A percentile compares a stretch with the other conserved stretches of the same genome.
Evolutionary conservation across 2,113 vertebrate genomes (phyloP).

Genomic region (Lampris incognitus): DNA sequence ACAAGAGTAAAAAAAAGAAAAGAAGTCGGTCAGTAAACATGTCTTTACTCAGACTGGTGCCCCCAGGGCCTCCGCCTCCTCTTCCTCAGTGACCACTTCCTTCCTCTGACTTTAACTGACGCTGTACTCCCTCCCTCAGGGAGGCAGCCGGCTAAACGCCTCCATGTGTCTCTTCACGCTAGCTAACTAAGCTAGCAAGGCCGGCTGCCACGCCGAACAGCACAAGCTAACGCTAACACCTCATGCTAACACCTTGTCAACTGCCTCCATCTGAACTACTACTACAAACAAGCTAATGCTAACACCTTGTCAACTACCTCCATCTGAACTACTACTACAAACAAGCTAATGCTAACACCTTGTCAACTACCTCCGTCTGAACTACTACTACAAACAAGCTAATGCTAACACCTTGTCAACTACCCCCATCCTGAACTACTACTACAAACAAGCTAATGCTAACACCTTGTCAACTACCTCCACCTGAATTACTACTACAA

Average conservation of each 20-base stretch:
- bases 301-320: no score
- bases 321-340: no score
- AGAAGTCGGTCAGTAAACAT: constrained; percentile 1
- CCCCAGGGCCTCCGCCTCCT: constrained; percentile 9
- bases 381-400: no score
- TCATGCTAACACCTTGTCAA: neutral
- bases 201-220: constrained; percentile 22
- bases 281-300: neutral
- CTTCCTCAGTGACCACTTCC: constrained; percentile 50
- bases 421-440: no score
- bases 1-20: neutral
- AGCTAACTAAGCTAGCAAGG: constrained; percentile 37
- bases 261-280: neutral
- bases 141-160: constrained; percentile 35
- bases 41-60: neutral
- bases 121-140: constrained; percentile 12
- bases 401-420: no score
- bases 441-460: no score
- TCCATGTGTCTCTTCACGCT: constrained; percentile 39
- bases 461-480: no score
- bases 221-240: constrained; percentile 1
- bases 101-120: constrained; percentile 52
- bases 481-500: no score
- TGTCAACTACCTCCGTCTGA: no score
- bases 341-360: no score